phyloP scores from a whole-genome alignment of 2,113 vertebrate species.

The Pycnonotus jocosus region DNA sequence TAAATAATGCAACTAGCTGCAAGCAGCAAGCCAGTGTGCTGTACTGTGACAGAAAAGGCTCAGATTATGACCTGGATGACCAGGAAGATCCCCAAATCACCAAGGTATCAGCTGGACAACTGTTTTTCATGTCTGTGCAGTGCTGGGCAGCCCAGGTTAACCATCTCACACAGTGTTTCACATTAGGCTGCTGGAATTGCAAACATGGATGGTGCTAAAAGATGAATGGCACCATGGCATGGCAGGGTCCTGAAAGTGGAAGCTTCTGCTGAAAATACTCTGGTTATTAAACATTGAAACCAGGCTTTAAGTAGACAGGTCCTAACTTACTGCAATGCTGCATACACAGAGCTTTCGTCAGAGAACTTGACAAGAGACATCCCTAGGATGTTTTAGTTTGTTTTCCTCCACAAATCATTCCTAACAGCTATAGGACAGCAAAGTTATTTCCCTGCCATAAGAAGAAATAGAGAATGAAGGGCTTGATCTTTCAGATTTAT shows the following conservation, averaged over 20 bases:
- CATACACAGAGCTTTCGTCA: neutral
- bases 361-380: neutral
- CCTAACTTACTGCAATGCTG: neutral
- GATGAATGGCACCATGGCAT: neutral
- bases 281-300: neutral
- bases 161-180: neutral
- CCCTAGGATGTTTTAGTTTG: neutral
- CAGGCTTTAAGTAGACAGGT: neutral
- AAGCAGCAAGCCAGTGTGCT: neutral
- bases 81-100: neutral
- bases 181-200: neutral
- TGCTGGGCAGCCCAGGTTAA: neutral
- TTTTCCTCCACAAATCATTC: neutral
- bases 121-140: neutral
- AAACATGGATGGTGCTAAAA: neutral
- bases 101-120: fast-evolving
- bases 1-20: neutral
- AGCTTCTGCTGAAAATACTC: neutral
- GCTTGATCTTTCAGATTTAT: neutral
- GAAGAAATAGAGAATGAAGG: neutral
- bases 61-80: fast-evolving
- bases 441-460: neutral
- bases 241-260: neutral
- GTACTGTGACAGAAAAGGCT: fast-evolving
- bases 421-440: neutral